Percentiles rank a stretch among this genome's conserved stretches.
Conservation (phyloP, 2,113 vertebrate genomes). For the Panthera tigris region DNA sequence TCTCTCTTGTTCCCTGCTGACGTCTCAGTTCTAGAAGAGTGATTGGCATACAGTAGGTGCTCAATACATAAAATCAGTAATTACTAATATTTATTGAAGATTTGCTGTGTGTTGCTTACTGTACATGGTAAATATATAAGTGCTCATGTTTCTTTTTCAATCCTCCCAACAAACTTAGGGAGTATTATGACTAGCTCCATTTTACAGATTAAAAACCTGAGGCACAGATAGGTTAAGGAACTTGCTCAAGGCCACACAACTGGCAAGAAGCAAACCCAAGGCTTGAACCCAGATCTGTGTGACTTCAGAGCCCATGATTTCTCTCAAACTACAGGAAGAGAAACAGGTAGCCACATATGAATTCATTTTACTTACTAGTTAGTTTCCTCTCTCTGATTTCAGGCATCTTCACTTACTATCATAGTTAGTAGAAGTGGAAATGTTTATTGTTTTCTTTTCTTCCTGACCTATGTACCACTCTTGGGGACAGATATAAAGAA, state of each 20-base stretch:
- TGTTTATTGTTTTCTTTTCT: conserved; percentile 67
- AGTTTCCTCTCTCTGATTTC: conserved; percentile 66
- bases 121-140: neutral
- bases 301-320: neutral
- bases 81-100: neutral
- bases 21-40: neutral
- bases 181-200: neutral
- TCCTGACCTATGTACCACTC: neutral
- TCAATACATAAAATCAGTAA: conserved; percentile 12
- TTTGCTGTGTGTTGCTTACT: neutral
- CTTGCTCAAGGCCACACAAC: neutral
- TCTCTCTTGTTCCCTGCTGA: neutral
- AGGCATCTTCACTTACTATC: conserved; percentile 79
- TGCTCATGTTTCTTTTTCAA: neutral
- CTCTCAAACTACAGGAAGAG: neutral
- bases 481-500: neutral
- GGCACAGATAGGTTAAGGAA: neutral
- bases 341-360: neutral
- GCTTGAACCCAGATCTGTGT: neutral
- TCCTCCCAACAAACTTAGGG: neutral
- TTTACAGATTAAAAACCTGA: conserved; percentile 1
- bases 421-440: conserved; percentile 38
- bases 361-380: neutral
- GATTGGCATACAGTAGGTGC: neutral
- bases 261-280: neutral